Conservation (phyloP, 2,888 invertebrate species). For the Dynastes tityus region DNA sequence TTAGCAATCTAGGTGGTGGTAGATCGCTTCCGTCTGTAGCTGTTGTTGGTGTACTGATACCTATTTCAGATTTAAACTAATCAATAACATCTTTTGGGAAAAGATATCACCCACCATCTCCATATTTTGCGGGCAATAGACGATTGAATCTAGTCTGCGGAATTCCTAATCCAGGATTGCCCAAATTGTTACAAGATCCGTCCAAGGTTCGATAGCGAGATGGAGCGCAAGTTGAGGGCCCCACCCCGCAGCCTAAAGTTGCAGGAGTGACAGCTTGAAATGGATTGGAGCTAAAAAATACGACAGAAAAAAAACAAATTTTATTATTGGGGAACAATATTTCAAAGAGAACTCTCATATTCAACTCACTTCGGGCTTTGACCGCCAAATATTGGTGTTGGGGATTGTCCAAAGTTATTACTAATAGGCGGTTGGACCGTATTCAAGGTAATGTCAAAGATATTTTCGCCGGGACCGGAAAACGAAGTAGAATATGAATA, state of each 20-base stretch:
- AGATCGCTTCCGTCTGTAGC: slow-evolving; percentile 76
- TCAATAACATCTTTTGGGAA: neutral
- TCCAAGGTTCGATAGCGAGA: slow-evolving; percentile 86
- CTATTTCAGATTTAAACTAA: slow-evolving; percentile 65
- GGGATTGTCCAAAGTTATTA: neutral
- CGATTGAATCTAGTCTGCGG: slow-evolving; percentile 82
- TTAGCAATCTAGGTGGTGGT: slow-evolving; percentile 82
- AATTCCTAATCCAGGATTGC: slow-evolving; percentile 86
- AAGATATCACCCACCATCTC: slow-evolving; percentile 74
- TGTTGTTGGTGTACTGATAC: slow-evolving; percentile 77
- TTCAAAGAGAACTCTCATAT: too few species aligned
- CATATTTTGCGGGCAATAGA: slow-evolving; percentile 77
- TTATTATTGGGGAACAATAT: neutral
- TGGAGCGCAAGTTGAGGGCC: slow-evolving; percentile 72
- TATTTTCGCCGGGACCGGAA: neutral
- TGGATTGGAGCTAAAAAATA: slow-evolving; percentile 7
- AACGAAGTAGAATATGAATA: neutral
- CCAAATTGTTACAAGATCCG: slow-evolving; percentile 95
- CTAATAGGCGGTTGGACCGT: neutral
- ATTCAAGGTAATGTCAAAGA: slow-evolving; percentile 25
- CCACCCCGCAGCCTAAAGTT: slow-evolving; percentile 71
- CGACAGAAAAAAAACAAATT: neutral
- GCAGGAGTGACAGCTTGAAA: slow-evolving; percentile 69
- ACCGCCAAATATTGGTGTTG: too few species aligned
- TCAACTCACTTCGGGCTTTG: neutral